phyloP scores from a whole-genome alignment of 2,888 invertebrate species.

The Acanthopleura granulata region DNA sequence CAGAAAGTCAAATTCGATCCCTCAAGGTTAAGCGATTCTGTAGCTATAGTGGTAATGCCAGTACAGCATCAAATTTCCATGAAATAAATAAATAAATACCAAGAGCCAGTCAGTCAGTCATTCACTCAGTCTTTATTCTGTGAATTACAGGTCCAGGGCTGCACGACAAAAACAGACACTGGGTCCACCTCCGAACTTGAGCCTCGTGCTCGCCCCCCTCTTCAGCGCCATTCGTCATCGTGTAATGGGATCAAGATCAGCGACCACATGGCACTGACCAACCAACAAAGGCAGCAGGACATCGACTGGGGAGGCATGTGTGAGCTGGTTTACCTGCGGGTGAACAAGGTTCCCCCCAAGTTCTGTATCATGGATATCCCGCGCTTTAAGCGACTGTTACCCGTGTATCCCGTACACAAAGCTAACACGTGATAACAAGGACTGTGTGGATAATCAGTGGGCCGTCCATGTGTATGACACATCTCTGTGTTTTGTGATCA shows the following conservation, averaged over 20 bases:
- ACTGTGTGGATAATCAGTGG: no score
- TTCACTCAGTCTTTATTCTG: no score
- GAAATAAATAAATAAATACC: no score
- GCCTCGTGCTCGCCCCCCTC: background rate
- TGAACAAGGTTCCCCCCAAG: background rate
- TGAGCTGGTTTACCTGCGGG: background rate
- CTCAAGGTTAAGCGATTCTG: no score
- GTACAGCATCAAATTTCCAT: no score
- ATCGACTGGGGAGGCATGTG: conserved; percentile 4
- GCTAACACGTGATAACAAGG: background rate
- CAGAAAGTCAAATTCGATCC: no score
- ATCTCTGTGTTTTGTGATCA: no score
- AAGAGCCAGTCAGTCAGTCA: no score
- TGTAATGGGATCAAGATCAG: conserved; percentile 12
- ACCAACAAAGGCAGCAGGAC: background rate
- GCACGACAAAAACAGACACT: background rate
- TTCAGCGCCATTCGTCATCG: background rate
- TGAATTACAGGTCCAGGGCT: background rate
- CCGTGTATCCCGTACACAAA: conserved; percentile 6
- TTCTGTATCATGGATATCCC: conserved; percentile 10
- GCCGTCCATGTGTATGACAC: no score
- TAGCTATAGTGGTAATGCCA: no score
- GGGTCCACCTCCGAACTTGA: background rate
- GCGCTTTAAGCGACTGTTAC: background rate
- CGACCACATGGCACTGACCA: background rate